Evolutionary conservation across 2,113 vertebrate species (phyloP).

Genomic region (Pseudois nayaur): DNA sequence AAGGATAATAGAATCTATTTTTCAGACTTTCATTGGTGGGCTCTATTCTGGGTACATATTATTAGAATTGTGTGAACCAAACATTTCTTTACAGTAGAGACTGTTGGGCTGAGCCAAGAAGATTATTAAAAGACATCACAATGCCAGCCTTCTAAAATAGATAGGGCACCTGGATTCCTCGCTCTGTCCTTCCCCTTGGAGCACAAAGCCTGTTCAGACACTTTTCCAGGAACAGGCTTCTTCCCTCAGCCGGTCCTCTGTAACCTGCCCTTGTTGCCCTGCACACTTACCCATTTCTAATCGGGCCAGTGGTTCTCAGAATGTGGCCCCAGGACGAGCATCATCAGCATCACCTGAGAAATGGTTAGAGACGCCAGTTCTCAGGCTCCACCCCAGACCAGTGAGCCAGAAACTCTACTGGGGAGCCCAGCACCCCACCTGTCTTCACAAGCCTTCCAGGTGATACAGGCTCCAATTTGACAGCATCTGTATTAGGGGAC

Average conservation of each 20-base stretch:
- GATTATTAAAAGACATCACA: conserved; percentile 49
- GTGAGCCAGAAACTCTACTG: not conserved
- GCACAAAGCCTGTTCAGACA: not conserved
- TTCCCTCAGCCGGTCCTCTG: fast-evolving
- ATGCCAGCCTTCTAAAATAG: conserved; percentile 29
- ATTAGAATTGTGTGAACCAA: conserved; percentile 33
- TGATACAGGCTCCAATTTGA: not conserved
- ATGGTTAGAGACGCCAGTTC: not conserved
- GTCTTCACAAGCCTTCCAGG: not conserved
- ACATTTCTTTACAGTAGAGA: not conserved
- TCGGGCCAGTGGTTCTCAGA: not conserved
- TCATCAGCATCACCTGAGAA: not conserved
- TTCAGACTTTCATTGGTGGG: not conserved
- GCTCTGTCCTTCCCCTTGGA: not conserved
- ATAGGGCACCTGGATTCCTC: not conserved
- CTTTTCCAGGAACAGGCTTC: not conserved
- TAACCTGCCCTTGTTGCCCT: not conserved
- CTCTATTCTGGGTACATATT: conserved; percentile 46
- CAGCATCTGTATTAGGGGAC: not conserved
- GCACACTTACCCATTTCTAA: not conserved
- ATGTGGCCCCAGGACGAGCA: not conserved
- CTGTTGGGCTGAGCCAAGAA: conserved; percentile 29
- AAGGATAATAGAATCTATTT: conserved; percentile 29
- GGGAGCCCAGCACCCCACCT: too few species aligned
- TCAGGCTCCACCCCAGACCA: not conserved